Evolutionary conservation across 2,113 vertebrate species (phyloP).

Genomic region (Hyla sarda): DNA sequence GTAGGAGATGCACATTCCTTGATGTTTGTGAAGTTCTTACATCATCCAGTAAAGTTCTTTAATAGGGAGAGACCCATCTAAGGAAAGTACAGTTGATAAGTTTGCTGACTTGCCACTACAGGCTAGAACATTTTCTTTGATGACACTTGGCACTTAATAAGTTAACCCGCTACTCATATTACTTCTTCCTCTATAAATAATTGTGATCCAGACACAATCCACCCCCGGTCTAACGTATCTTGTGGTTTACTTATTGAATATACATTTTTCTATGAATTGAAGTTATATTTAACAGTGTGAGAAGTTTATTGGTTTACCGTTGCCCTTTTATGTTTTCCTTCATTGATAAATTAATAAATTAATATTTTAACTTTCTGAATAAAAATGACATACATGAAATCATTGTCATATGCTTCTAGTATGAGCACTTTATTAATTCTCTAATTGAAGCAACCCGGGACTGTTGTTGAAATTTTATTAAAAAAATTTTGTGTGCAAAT

Average conservation of each 20-base stretch:
- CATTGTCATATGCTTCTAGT: no score
- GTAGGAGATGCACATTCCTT: background rate
- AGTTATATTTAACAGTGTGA: background rate
- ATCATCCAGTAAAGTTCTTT: slow-evolving; percentile 7
- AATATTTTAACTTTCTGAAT: no score
- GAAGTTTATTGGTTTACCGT: background rate
- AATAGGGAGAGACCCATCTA: background rate
- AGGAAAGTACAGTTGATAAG: background rate
- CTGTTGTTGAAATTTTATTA: background rate
- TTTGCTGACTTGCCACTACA: slow-evolving; percentile 10
- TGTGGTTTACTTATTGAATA: slow-evolving; percentile 71
- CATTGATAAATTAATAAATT: background rate
- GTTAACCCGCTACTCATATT: slow-evolving; percentile 66
- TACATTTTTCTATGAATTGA: background rate
- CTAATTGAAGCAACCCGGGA: background rate
- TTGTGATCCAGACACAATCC: slow-evolving; percentile 74
- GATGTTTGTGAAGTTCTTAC: slow-evolving; percentile 7
- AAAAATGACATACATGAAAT: no score
- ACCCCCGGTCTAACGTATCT: slow-evolving; percentile 72
- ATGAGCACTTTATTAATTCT: background rate
- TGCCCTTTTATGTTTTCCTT: background rate
- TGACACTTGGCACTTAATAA: slow-evolving; percentile 69
- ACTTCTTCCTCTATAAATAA: slow-evolving; percentile 63
- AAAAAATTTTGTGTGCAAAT: no score
- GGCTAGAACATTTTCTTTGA: slow-evolving; percentile 62